Evolutionary conservation across 2,888 invertebrate genomes (phyloP).

Genomic region (Limnephilus lunatus): DNA sequence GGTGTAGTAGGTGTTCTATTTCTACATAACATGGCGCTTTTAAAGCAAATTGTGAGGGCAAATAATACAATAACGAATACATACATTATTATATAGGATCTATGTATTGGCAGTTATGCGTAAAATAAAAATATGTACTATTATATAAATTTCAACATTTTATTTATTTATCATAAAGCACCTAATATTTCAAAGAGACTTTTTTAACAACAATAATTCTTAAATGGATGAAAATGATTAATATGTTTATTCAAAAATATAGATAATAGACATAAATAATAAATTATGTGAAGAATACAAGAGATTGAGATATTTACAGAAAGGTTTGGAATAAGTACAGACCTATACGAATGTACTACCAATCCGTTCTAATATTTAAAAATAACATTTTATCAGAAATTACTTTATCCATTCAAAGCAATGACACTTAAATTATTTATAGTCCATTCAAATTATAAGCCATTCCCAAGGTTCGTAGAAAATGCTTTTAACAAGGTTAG

Average conservation of each 20-base stretch:
- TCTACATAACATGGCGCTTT: background rate
- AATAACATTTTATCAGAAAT: background rate
- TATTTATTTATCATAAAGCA: conserved; percentile 37
- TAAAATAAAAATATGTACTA: background rate
- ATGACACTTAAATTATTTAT: background rate
- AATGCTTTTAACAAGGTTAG: too few relatives aligned
- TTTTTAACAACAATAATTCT: background rate
- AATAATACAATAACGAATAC: background rate
- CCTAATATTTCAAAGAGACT: conserved; percentile 35
- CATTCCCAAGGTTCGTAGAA: too few relatives aligned
- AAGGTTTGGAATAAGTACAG: background rate
- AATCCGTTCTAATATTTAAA: background rate
- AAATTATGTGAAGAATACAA: background rate
- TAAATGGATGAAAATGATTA: conserved; percentile 16
- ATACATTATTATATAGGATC: background rate
- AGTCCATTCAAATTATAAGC: background rate
- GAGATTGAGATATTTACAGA: conserved; percentile 13
- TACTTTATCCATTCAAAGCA: conserved; percentile 4
- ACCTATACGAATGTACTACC: background rate
- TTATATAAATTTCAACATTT: conserved; percentile 1
- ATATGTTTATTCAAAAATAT: conserved; percentile 2
- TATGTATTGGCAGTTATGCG: background rate
- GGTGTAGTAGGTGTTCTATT: background rate
- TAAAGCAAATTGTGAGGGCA: conserved; percentile 21
- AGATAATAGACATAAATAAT: conserved; percentile 3